phyloP scores from a whole-genome alignment of 2,113 vertebrate genomes.

The Grantiella picta region DNA sequence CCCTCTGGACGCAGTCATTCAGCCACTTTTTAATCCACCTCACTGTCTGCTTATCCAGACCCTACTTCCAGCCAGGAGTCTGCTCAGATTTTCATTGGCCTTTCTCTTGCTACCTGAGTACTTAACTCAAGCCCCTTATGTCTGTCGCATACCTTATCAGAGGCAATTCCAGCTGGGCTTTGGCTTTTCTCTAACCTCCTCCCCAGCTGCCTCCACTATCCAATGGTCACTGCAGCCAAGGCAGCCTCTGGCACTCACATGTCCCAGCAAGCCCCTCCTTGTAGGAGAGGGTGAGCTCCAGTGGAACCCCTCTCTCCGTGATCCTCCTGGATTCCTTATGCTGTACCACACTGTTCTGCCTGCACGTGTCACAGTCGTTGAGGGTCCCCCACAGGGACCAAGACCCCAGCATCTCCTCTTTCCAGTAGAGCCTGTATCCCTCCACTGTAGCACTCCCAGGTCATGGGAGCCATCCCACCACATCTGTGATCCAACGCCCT shows the following conservation, averaged over 20 bases:
- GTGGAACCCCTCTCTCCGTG: not conserved
- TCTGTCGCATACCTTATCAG: not conserved
- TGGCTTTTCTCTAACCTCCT: not conserved
- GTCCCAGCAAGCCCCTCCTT: not conserved
- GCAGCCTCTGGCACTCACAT: not conserved
- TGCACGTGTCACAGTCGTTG: fast-evolving
- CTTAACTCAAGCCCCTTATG: not conserved
- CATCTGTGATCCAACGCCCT: not conserved
- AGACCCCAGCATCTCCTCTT: not conserved
- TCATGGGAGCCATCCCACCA: not conserved
- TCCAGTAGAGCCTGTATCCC: fast-evolving
- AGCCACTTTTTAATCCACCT: not conserved
- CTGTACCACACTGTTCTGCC: not conserved
- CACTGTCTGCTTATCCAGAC: not conserved
- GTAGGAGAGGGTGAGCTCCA: too few relatives aligned
- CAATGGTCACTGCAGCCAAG: not conserved
- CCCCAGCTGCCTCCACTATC: not conserved
- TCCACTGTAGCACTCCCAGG: not conserved
- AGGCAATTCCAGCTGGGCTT: not conserved
- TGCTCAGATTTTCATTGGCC: not conserved
- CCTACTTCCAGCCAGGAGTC: not conserved
- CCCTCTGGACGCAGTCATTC: not conserved
- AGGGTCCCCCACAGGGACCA: too few relatives aligned
- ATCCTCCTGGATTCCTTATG: not conserved
- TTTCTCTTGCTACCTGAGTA: not conserved